phyloP scores from a whole-genome alignment of 1,140 invertebrate species.

The Argopecten irradians region DNA sequence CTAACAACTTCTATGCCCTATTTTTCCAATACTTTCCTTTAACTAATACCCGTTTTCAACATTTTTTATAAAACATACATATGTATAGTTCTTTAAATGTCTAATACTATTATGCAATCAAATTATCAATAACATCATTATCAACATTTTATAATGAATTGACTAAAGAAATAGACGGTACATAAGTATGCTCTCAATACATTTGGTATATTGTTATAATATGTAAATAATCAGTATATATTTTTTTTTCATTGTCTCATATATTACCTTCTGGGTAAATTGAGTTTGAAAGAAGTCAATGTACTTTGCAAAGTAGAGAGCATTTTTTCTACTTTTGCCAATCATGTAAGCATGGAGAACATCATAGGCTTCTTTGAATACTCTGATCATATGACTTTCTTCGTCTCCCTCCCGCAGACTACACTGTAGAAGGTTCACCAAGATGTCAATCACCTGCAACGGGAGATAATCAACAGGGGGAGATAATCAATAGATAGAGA shows the following conservation, averaged over 20 bases:
- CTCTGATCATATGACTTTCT: conserved; percentile 70
- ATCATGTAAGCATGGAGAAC: conserved; percentile 76
- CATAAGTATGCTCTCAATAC: not conserved
- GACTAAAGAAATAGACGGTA: not conserved
- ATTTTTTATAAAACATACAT: too few species aligned
- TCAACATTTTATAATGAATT: not conserved
- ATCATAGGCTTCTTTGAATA: conserved; percentile 75
- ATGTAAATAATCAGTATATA: not conserved
- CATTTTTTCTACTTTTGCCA: conserved; percentile 76
- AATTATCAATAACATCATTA: not conserved
- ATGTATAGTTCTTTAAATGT: too few species aligned
- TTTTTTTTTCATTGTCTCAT: too few species aligned
- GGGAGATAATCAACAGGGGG: not conserved
- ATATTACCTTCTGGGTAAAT: conserved; percentile 71
- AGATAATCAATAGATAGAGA: too few species aligned
- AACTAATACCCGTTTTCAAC: too few species aligned
- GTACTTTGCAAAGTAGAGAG: conserved; percentile 77
- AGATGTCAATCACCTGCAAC: conserved; percentile 73
- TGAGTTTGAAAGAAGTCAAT: conserved; percentile 78
- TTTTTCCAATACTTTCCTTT: too few species aligned
- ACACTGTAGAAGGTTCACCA: conserved; percentile 74
- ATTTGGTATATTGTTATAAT: not conserved
- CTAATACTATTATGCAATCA: too few species aligned
- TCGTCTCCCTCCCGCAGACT: conserved; percentile 71
- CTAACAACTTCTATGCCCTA: too few species aligned